phyloP scores from a whole-genome alignment of 2,113 vertebrate species.

The Taxidea taxus region DNA sequence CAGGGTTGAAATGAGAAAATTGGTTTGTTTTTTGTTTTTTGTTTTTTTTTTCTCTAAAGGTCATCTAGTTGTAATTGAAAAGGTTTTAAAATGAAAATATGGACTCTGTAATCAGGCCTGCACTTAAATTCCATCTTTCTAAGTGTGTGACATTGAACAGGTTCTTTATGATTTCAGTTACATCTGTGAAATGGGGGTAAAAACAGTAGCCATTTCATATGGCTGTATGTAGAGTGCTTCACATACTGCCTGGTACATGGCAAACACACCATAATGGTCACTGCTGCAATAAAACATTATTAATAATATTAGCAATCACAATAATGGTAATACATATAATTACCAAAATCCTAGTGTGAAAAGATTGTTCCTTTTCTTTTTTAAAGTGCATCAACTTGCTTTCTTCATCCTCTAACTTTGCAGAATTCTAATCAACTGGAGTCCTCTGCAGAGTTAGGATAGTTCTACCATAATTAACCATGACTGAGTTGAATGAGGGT shows the following conservation, averaged over 20 bases:
- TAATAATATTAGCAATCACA: not conserved
- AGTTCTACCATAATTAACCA: not conserved
- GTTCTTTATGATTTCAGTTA: constrained; percentile 10
- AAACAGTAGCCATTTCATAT: not conserved
- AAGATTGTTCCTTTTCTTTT: not conserved
- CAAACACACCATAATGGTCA: not conserved
- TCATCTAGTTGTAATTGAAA: not conserved
- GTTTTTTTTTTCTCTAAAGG: not conserved
- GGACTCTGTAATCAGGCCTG: not conserved
- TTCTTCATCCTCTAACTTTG: not conserved
- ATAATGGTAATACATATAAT: not conserved
- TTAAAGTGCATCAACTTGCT: not conserved
- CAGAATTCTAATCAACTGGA: not conserved
- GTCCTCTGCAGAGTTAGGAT: not conserved
- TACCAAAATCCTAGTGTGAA: not conserved
- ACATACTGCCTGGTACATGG: not conserved
- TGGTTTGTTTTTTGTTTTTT: not conserved
- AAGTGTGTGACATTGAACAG: not conserved
- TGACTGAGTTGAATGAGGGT: not conserved
- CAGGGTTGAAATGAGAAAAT: not conserved
- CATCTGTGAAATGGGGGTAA: not conserved
- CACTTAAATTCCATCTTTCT: not conserved
- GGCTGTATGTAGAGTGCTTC: not conserved
- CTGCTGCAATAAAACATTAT: not conserved
- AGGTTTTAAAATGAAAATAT: not conserved